Evolutionary conservation across 1,140 invertebrate species (phyloP), one percentile per base, ranked within the genome.

Genomic region (Drosophila mojavensis): DNA sequence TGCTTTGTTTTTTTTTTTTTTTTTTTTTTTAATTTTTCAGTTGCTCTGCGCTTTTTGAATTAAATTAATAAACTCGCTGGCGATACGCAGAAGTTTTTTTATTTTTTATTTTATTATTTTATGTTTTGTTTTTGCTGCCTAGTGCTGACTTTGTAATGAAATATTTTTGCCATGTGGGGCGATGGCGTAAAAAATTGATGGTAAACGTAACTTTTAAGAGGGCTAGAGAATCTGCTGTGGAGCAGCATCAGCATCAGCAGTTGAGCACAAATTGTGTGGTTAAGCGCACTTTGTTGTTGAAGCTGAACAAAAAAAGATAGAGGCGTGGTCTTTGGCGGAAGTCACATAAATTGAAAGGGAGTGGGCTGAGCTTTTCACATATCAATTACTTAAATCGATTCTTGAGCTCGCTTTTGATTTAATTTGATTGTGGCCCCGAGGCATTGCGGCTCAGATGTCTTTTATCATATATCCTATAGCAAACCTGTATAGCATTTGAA

Each of bases 1-100:
- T 73, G 79, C 55, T 79, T 47, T 55, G 13, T 41, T 58, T 41
- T 48, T 20, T 17, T 33, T 6, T 4, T 86, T 73, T 76, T 48
- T 79, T 47, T 61, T 10, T 41, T 58, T 41, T 48, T 20, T 13
- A 33, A 43, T 51, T 30, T 64, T 58, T 20, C 45, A 72, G 62
- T 72, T 74, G 68, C 60, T 61, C 73, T 75, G 76, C 83, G 68
- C 62, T 88, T 86, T 88, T 88, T 70, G 79, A 86, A 86, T 86
- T 83, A 83, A 86, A 86, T 86, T 86, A n/a, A 86, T 86, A 86
- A 86, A 83, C 79, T 86, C 77, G 71, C 79, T 63, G 63, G 60
- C 26, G 56, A 69, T 61, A 48, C 56, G 47, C 41, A 61, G 36
- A 39, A 9, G 20, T 9, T 47, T 15, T 47, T 15, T 45, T 45